A percentile compares a stretch with the other conserved stretches of the same genome.
Evolutionary conservation across 1,140 invertebrate genomes (phyloP).

Genomic region (Ganaspis sp.): DNA sequence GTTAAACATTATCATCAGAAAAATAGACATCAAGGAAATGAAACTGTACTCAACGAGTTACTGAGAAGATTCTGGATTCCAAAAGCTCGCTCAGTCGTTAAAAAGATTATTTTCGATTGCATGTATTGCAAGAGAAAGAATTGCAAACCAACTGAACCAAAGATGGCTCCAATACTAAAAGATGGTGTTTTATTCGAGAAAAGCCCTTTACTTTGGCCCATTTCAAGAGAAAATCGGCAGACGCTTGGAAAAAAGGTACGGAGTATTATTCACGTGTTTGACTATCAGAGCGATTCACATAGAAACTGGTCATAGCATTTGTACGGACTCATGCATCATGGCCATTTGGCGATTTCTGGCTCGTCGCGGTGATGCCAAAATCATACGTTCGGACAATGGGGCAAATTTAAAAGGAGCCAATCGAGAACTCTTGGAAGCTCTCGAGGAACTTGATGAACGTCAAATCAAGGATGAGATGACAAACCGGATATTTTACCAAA

Average conservation of each 20-base stretch:
- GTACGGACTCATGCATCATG: slow-evolving; percentile 35
- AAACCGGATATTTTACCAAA: too few species aligned
- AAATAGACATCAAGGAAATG: neutral
- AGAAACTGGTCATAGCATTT: slow-evolving; percentile 39
- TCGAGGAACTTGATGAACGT: neutral
- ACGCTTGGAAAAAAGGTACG: slow-evolving; percentile 21
- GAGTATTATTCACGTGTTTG: slow-evolving; percentile 26
- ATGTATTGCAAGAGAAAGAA: neutral
- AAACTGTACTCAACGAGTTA: slow-evolving; percentile 14
- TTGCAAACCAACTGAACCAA: neutral
- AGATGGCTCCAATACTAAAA: neutral
- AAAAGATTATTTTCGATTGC: neutral
- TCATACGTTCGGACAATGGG: slow-evolving; percentile 55
- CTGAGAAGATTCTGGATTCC: slow-evolving; percentile 21
- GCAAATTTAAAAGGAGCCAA: slow-evolving; percentile 57
- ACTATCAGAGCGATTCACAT: slow-evolving; percentile 40
- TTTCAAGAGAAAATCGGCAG: slow-evolving; percentile 8
- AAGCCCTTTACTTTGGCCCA: slow-evolving; percentile 32
- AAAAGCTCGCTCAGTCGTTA: neutral
- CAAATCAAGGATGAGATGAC: neutral
- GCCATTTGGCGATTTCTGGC: slow-evolving; percentile 33
- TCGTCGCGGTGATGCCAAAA: slow-evolving; percentile 32
- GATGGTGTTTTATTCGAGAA: neutral
- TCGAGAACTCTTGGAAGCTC: neutral
- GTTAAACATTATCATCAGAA: neutral